These are phyloP conservation scores for Athalia circularis DNA, from an alignment of 2,888 invertebrate genomes.

Conservation along the genomic window DNA sequence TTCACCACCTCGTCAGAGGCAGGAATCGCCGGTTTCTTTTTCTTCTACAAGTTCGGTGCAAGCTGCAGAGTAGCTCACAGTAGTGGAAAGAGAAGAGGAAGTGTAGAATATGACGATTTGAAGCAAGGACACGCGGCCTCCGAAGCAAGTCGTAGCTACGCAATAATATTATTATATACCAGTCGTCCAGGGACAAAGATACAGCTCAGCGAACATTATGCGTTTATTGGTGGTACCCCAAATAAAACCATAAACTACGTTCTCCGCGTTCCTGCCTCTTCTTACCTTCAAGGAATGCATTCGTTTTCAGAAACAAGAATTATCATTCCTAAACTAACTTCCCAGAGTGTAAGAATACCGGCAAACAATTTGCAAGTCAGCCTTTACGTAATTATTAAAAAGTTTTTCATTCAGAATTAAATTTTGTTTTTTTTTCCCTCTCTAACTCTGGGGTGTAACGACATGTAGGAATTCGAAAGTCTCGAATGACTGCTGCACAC, in stretches of 20 bases:
- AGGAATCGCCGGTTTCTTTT: constrained; percentile 1
- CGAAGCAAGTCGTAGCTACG: constrained; percentile 49
- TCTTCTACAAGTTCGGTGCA: constrained; percentile 6
- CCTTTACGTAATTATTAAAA: too few relatives aligned
- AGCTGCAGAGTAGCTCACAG: constrained; percentile 32
- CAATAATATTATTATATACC: constrained; percentile 67
- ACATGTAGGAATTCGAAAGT: not conserved
- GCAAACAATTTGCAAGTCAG: too few relatives aligned
- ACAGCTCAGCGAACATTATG: constrained; percentile 65
- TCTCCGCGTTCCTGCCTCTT: constrained; percentile 49
- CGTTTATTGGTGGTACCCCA: constrained; percentile 63
- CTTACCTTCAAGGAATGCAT: not conserved
- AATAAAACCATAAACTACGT: constrained; percentile 70
- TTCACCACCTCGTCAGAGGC: not conserved
- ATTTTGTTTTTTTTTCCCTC: too few relatives aligned
- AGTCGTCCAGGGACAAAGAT: constrained; percentile 67
- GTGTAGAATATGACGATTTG: constrained; percentile 11
- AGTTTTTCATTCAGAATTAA: too few relatives aligned
- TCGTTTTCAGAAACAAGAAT: not conserved
- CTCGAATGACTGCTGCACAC: not conserved
- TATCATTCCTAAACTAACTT: too few relatives aligned
- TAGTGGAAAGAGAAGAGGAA: not conserved
- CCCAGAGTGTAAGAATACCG: too few relatives aligned
- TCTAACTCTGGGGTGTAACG: not conserved
- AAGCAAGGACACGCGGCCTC: not conserved